Evolutionary conservation across 2,888 invertebrate genomes (phyloP), one percentile per base, ranked within the genome.

Genomic region (Calliphora vomitoria): DNA sequence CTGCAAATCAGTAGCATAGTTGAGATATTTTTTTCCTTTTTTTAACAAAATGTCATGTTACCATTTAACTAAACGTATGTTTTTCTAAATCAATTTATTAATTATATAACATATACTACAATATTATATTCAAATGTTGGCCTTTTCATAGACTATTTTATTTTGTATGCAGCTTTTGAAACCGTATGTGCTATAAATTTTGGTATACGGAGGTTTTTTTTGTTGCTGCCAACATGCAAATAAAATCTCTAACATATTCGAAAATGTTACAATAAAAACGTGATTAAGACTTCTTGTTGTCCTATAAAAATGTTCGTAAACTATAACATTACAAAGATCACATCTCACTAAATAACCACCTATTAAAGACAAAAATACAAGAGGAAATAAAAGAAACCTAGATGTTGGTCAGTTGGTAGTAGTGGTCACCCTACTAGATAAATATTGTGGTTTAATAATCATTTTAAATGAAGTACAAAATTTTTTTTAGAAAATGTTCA

Each of bases 241-340:
- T 85, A 53, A 80, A 62, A 62, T 53, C 60, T 69, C 50, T 74
- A 79, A 81, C 71, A 60, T 86, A 79, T 82, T 79, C 72, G 20
- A 79, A 83, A 85, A 58, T 78, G 72, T 68, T 75, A 87, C 84
- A 87, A 87, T 87, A 87, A 87, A 87, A 87, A 84, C 87, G 87
- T 87, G 87, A 87, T 82, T 85, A 81, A 81, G 87, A 84, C 87
- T 87, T 87, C 84, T 87, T 85, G 84, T 82, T 87, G 87, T 82
- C 84, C 82, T 85, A 87, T 87, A 85, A 84, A 87, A 82, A 69
- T 75, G 66, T 87, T 84, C 47, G 62, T 78, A 84, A 87, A 84
- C 87, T 87, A 84, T 82, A 87, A 85, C 81, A 87, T 85, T 78
- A 82, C 25, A 78, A 74, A 76, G 87, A 84, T 84, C 72, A 74